Evolutionary conservation across 2,888 invertebrate genomes (phyloP).

Genomic region (Pristionchus japonicus): DNA sequence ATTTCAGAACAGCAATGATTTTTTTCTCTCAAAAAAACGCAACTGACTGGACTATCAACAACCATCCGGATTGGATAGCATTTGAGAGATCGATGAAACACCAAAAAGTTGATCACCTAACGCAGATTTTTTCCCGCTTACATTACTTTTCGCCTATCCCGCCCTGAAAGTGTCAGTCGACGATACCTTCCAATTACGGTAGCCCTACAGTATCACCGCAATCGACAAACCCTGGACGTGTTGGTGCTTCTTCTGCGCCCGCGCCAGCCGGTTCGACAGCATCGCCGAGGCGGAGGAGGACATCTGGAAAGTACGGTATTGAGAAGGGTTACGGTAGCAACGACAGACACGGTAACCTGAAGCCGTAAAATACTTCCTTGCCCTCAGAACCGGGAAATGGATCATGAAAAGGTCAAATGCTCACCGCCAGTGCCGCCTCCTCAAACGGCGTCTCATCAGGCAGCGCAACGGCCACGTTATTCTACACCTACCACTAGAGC

Average conservation of each 20-base stretch:
- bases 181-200: neutral
- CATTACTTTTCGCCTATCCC: too few relatives aligned
- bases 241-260: neutral
- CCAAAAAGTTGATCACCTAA: too few relatives aligned
- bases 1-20: too few relatives aligned
- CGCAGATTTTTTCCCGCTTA: too few relatives aligned
- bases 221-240: neutral
- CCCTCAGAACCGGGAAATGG: too few relatives aligned
- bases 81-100: too few relatives aligned
- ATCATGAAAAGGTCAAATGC: too few relatives aligned
- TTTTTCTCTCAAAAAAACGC: too few relatives aligned
- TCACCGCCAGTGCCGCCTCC: neutral
- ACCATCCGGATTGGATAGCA: too few relatives aligned
- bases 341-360: neutral
- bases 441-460: neutral
- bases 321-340: neutral
- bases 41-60: too few relatives aligned
- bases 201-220: too few relatives aligned
- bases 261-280: neutral
- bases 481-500: neutral
- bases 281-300: neutral
- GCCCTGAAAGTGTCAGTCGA: too few relatives aligned
- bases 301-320: neutral
- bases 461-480: neutral
- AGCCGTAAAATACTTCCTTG: neutral